phyloP scores from a whole-genome alignment of 1,140 invertebrate species.

The Contarinia nasturtii region DNA sequence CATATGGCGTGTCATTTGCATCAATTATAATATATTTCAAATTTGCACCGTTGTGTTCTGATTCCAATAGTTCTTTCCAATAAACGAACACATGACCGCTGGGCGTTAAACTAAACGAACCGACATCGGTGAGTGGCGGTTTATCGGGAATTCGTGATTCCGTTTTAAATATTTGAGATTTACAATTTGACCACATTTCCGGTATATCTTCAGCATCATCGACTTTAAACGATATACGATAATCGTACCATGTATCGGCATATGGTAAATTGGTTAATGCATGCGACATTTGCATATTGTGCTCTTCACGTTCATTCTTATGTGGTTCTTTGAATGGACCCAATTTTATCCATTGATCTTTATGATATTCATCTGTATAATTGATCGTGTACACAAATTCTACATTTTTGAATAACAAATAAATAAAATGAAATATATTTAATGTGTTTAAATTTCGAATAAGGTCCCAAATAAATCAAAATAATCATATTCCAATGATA shows the following conservation, averaged over 20 bases:
- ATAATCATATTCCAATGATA: no score
- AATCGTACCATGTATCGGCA: slow-evolving; percentile 44
- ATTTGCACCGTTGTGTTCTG: slow-evolving; percentile 35
- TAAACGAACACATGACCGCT: slow-evolving; percentile 39
- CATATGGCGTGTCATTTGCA: slow-evolving; percentile 18
- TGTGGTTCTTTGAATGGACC: slow-evolving; percentile 3
- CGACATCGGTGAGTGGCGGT: slow-evolving; percentile 38
- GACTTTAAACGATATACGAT: slow-evolving; percentile 39
- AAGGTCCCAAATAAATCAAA: no score
- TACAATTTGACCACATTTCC: slow-evolving; percentile 41
- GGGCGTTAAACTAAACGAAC: slow-evolving; percentile 38
- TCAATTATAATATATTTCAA: slow-evolving; percentile 29
- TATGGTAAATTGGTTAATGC: slow-evolving; percentile 37
- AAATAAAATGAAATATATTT: no score
- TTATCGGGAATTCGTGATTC: slow-evolving; percentile 32
- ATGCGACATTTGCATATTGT: slow-evolving; percentile 6
- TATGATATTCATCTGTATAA: not conserved
- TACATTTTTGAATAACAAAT: not conserved
- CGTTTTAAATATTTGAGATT: slow-evolving; percentile 33
- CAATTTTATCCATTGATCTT: slow-evolving; percentile 3
- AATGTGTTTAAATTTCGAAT: no score
- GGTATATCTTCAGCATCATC: slow-evolving; percentile 26
- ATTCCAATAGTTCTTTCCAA: slow-evolving; percentile 42
- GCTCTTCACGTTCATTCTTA: not conserved
- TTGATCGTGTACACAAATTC: not conserved